Percentiles rank a stretch among this genome's conserved stretches.
phyloP scores from a whole-genome alignment of 2,113 vertebrate genomes.

The Fregetta grallaria region DNA sequence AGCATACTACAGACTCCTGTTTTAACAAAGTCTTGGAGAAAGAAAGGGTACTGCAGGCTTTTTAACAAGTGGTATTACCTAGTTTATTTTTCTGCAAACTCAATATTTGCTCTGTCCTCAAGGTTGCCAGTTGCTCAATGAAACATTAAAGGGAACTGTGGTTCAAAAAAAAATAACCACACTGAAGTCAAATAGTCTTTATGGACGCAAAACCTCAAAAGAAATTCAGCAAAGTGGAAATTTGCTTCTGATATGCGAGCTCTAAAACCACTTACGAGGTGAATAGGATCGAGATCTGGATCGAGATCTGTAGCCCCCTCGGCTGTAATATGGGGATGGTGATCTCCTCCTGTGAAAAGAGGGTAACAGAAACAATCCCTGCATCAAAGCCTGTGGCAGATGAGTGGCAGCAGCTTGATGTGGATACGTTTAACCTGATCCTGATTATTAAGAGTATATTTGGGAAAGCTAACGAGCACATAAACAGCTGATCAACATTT shows the following conservation, averaged over 20 bases:
- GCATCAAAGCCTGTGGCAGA: background rate
- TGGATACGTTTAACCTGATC: background rate
- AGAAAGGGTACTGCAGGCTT: background rate
- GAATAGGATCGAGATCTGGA: conserved; percentile 95
- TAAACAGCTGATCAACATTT: background rate
- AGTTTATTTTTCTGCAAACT: background rate
- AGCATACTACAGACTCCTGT: background rate
- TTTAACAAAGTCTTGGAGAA: background rate
- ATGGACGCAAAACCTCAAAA: background rate
- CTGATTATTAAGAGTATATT: background rate
- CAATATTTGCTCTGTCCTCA: background rate
- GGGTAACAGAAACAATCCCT: background rate
- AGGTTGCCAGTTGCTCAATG: background rate
- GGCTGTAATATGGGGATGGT: conserved; percentile 92
- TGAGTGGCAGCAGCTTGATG: background rate
- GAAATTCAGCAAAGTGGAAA: background rate
- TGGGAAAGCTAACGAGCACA: background rate
- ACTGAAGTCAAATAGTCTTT: background rate
- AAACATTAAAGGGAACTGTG: background rate
- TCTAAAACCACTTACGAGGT: conserved; percentile 83
- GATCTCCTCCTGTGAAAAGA: conserved; percentile 85
- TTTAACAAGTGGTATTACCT: background rate
- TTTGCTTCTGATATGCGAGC: background rate
- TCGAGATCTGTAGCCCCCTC: conserved; percentile 90
- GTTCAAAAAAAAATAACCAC: background rate